Evolutionary conservation across 2,888 invertebrate species (phyloP).

Genomic region (Tenodera sinensis): DNA sequence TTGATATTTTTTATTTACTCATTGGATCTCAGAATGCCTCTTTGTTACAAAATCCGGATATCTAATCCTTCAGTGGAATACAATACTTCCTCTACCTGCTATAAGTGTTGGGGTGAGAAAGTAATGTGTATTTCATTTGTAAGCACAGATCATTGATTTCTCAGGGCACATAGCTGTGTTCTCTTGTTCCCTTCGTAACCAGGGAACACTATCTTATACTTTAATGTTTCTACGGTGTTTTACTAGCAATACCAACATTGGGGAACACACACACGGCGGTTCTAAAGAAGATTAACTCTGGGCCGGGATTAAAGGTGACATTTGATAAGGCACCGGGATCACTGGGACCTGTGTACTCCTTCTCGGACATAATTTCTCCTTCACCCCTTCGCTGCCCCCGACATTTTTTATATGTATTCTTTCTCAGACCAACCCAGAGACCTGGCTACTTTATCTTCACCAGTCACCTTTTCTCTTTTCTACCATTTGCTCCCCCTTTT

Average conservation of each 20-base stretch:
- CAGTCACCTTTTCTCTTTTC: neutral
- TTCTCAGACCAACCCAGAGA: neutral
- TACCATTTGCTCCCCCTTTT: neutral
- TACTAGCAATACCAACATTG: neutral
- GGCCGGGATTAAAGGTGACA: conserved; percentile 19
- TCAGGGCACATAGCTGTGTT: no score
- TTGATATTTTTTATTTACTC: no score
- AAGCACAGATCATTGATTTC: no score
- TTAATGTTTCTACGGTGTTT: neutral
- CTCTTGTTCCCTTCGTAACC: neutral
- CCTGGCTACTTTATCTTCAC: neutral
- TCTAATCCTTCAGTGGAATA: no score
- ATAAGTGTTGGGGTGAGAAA: no score
- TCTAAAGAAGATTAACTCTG: conserved; percentile 15
- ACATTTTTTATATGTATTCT: neutral
- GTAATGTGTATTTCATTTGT: no score
- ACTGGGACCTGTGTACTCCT: neutral
- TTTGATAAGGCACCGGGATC: conserved; percentile 9
- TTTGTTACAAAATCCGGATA: no score
- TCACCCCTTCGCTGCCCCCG: neutral
- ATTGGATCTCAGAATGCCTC: no score
- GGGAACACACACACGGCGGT: neutral
- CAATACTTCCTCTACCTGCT: no score
- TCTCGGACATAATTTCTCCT: neutral
- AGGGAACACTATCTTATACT: neutral